Percentiles rank a stretch among this genome's conserved stretches.
Conservation (phyloP, 2,113 vertebrate species). For the Pygathrix nemaeus region DNA sequence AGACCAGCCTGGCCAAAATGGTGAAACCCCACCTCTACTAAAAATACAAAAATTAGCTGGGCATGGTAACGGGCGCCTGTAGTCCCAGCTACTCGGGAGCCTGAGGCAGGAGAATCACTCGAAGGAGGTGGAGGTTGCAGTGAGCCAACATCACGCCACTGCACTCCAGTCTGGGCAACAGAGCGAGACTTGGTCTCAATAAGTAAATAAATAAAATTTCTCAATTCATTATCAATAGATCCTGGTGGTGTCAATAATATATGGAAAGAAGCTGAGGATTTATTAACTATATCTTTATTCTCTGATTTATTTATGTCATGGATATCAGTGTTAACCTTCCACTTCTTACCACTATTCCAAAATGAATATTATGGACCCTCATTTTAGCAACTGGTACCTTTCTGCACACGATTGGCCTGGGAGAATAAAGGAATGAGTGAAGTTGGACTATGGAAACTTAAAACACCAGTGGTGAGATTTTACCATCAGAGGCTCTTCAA, state of each 20-base stretch:
- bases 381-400: not conserved
- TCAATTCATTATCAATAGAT: not conserved
- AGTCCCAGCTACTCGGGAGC: no score
- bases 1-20: no score
- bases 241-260: not conserved
- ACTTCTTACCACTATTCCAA: not conserved
- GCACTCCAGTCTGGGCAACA: no score
- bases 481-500: not conserved
- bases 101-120: no score
- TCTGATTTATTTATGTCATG: not conserved
- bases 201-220: not conserved
- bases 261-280: not conserved
- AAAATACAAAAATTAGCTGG: no score
- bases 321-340: not conserved
- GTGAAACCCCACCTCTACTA: no score
- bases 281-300: not conserved
- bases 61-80: no score
- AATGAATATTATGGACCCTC: not conserved
- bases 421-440: not conserved
- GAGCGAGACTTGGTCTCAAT: no score
- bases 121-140: no score
- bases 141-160: no score
- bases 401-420: not conserved
- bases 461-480: not conserved
- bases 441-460: not conserved